Conservation (phyloP, 2,797 vertebrate genomes). For the Okamejei kenojei region DNA sequence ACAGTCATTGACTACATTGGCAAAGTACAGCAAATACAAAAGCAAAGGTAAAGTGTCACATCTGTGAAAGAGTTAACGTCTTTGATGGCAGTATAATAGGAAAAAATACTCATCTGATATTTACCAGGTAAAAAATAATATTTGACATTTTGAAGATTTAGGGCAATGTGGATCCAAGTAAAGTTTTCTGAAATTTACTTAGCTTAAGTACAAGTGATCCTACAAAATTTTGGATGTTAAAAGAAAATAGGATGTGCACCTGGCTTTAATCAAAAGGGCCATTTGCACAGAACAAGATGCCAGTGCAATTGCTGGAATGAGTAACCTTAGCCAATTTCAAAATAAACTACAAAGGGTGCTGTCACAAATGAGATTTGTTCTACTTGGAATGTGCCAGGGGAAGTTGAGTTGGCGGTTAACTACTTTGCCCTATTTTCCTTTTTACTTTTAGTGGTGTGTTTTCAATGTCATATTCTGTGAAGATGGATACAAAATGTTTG, state of each 20-base stretch:
- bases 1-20: slow-evolving; percentile 37
- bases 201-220: not conserved
- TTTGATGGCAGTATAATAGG: not conserved
- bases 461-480: too few species aligned
- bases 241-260: not conserved
- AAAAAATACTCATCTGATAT: not conserved
- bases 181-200: not conserved
- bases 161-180: not conserved
- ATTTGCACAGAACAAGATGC: not conserved
- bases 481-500: too few species aligned
- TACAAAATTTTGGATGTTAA: not conserved
- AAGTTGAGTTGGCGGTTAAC: not conserved
- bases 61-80: not conserved
- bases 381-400: not conserved
- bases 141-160: not conserved
- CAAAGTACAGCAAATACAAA: not conserved
- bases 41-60: not conserved
- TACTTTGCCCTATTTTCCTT: too few species aligned
- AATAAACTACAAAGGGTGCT: not conserved
- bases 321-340: not conserved
- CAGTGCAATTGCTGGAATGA: not conserved
- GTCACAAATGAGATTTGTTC: not conserved
- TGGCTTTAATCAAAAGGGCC: not conserved
- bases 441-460: too few species aligned
- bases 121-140: not conserved